Evolutionary conservation across 2,797 vertebrate genomes (phyloP).

Genomic region (Ataeniobius toweri): DNA sequence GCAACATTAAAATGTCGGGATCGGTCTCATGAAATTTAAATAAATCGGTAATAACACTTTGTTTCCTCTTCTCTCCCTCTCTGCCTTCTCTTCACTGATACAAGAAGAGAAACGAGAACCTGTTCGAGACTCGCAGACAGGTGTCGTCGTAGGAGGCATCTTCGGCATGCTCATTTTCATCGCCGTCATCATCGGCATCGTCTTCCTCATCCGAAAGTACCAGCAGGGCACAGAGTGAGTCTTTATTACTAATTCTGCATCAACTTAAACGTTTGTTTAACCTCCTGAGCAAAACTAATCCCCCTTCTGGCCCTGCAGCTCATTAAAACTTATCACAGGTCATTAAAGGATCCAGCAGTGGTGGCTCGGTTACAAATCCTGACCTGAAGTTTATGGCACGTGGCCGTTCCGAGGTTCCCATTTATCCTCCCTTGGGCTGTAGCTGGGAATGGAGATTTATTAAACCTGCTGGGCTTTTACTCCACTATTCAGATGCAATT

Average conservation of each 20-base stretch:
- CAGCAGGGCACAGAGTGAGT: conserved; percentile 74
- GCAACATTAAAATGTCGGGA: conserved; percentile 12
- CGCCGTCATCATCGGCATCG: conserved; percentile 43
- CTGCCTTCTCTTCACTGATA: background rate
- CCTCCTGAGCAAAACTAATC: conserved; percentile 32
- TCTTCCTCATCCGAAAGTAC: conserved; percentile 66
- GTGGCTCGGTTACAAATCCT: conserved; percentile 39
- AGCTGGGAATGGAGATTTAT: conserved; percentile 16
- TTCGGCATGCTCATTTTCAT: conserved; percentile 67
- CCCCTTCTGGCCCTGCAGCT: conserved; percentile 27
- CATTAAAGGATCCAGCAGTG: conserved; percentile 21
- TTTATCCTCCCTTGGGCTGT: conserved; percentile 10
- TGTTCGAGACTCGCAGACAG: conserved; percentile 29
- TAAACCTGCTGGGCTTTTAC: conserved; percentile 13
- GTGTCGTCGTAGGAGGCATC: conserved; percentile 69
- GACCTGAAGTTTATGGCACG: conserved; percentile 33
- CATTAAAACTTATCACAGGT: conserved; percentile 48
- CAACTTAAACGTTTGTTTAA: conserved; percentile 26
- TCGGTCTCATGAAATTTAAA: conserved; percentile 23
- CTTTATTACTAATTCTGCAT: conserved; percentile 23
- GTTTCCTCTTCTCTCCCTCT: conserved; percentile 5
- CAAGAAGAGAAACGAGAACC: conserved; percentile 49
- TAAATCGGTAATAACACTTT: conserved; percentile 25
- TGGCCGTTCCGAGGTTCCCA: conserved; percentile 5
- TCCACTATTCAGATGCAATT: conserved; percentile 12